Conservation (phyloP, 2,888 invertebrate genomes). For the Drosophila melanosoma region DNA sequence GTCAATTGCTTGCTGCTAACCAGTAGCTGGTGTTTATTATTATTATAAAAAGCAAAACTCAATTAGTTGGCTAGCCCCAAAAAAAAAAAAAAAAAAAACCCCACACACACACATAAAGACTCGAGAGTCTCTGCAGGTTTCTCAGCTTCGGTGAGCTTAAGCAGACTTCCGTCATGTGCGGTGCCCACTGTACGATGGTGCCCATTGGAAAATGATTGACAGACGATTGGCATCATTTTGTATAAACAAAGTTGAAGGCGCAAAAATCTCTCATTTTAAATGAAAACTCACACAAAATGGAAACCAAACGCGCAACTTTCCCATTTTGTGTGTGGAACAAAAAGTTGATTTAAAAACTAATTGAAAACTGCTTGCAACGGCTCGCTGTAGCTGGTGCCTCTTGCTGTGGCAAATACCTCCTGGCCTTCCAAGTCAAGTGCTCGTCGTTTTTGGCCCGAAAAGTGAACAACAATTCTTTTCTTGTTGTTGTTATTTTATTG, state of each 20-base stretch:
- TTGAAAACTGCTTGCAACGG: conserved; percentile 70
- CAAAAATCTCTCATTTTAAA: conserved; percentile 48
- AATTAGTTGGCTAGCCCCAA: conserved; percentile 63
- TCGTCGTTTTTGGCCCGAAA: conserved; percentile 34
- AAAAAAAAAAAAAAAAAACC: not conserved
- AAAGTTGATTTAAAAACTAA: conserved; percentile 78
- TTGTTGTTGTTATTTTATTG: not conserved
- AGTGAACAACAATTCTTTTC: conserved; percentile 33
- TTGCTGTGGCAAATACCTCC: conserved; percentile 21
- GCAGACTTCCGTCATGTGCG: conserved; percentile 77
- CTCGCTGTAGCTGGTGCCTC: conserved; percentile 39
- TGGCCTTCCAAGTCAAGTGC: conserved; percentile 54
- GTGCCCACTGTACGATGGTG: conserved; percentile 30
- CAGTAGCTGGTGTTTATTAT: conserved; percentile 69
- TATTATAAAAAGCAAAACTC: conserved; percentile 74
- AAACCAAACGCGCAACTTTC: conserved; percentile 32
- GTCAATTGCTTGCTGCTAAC: conserved; percentile 43
- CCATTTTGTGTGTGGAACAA: conserved; percentile 39
- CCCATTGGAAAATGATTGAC: conserved; percentile 81
- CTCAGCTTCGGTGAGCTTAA: conserved; percentile 64
- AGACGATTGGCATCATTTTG: conserved; percentile 83
- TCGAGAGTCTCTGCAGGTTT: conserved; percentile 32
- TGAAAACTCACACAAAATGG: conserved; percentile 62
- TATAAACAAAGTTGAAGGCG: conserved; percentile 75
- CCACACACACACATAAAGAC: conserved; percentile 6